phyloP scores from a whole-genome alignment of 37 sponge, comb jelly and placozoan species.

The Diacarnus erythraeanus region DNA sequence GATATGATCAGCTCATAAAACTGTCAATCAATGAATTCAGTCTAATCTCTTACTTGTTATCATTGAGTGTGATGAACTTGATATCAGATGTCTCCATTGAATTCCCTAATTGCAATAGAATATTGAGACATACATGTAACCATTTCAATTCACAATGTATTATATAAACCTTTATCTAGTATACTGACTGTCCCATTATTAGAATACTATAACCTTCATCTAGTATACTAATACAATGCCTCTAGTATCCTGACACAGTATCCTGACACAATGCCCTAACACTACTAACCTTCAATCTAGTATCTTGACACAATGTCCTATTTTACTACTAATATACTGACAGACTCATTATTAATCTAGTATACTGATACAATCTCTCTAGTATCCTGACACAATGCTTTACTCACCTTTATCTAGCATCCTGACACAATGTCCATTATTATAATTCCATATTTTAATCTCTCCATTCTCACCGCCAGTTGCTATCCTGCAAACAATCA shows the following conservation, averaged over 20 bases:
- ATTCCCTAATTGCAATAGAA: conserved; percentile 22
- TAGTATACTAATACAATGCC: too few relatives aligned
- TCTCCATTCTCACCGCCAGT: conserved; percentile 81
- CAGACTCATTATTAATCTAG: not conserved
- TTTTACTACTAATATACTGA: too few relatives aligned
- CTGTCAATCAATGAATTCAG: too few relatives aligned
- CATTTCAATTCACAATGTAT: not conserved
- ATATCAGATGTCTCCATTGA: conserved; percentile 34
- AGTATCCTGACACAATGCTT: not conserved
- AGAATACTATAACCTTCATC: too few relatives aligned
- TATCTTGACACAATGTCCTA: too few relatives aligned
- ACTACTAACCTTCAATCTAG: too few relatives aligned
- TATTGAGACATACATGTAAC: not conserved
- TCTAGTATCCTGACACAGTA: too few relatives aligned
- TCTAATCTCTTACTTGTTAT: conserved; percentile 62
- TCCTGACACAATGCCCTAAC: not conserved
- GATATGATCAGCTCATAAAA: too few relatives aligned
- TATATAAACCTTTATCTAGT: too few relatives aligned
- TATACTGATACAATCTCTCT: not conserved
- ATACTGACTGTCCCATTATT: too few relatives aligned
- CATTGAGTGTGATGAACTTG: conserved; percentile 67
- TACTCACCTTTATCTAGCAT: conserved; percentile 76
- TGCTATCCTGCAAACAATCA: conserved; percentile 48
- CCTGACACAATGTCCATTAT: conserved; percentile 86
- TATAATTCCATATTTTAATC: conserved; percentile 92